Evolutionary conservation across 1,140 invertebrate genomes (phyloP), one percentile per base, ranked within the genome.

Genomic region (Zaprionus inermis): DNA sequence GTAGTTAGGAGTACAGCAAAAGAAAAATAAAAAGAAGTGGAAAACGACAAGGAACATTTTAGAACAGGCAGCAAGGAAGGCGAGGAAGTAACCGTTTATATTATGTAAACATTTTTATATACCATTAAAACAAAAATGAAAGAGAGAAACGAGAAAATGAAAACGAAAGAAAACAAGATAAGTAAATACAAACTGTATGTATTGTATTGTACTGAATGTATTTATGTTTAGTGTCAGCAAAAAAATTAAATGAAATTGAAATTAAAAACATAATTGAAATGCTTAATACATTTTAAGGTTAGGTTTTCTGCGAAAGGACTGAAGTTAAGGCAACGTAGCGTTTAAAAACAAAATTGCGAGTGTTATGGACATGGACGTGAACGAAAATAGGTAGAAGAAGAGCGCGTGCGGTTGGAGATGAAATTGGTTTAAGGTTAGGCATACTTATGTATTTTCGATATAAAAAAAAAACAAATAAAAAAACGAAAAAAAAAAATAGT

Each of bases 301-400:
- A 90, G 81, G 73, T 90, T 90, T 90, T 90, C 81, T 85, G 85
- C 81, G 81, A 90, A 90, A 90, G 86, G 86, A 90, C 86, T 85
- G 85, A 88, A 90, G 83, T 91, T 91, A 88, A 90, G 88, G 88
- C 82, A 91, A 91, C 83, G 83, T 91, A 91, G 82, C 74, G 83
- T 91, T 88, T 86, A 90, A 86, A 89, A 79, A 89, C 81, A 81
- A 84, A 89, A 88, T 86, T 81, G 81, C 84, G 83, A 79, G 83
- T 86, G 83, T 86, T 86, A 86, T 86, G 76, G 72, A 86, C 81
- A 88, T 79, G 76, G 84, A 86, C 56, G 82, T 86, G 78, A 57
- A 72, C 75, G 82, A 78, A 56, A 63, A 34, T 20, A 72, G 58
- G 67, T 22, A 30, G 44, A 56, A 58, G 28, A 44, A 64, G 52